Base-by-base conservation (phyloP, 64 coral and sea anemone species). In the Catalaphyllia jardinei region DNA sequence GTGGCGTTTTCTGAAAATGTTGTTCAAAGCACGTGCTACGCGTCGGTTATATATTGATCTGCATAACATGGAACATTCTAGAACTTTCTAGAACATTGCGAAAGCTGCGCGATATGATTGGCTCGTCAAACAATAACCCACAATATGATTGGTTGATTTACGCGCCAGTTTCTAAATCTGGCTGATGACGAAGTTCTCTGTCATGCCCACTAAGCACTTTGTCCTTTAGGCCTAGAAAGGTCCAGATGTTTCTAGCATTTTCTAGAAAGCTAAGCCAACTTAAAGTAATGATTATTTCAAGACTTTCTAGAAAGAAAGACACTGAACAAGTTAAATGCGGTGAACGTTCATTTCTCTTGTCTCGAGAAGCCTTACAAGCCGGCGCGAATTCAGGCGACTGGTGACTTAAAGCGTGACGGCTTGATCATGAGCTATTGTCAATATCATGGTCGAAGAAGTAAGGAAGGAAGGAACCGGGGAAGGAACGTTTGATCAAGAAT, bases 71-170 rank as follows among this genome's bases (percentile, higher is more conserved):
- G 94, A 92, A 92, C 69, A 75, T 96, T 92, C 94, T 96, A 82
- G 94, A 92, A 85, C 29, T 29, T 95, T 95, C 94, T 86, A 92
- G 94, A 96, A 86, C 51, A 78, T 77, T 65, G 24, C 29, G 31
- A n/a, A 79, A n/a, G 4, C 7, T 1, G 1, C 10, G 15, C 15
- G 3, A 50, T 86, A 51, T 89, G 65, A 96, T 96, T 96, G 94
- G 94, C 71, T 87, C 8, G 11, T 67, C 67, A 15, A 14, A 38
- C 83, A 31, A 71, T 49, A 15, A 12, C 29, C 39, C 79, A 17
- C 52, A 14, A 79, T 79, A 49, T 89, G 87, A 96, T 96, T 96
- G 94, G 94, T 78, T 29, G 2, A 88, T 35, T 62, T 62, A 38
- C 50, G 55, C 71, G 73, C 86, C 86, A 74, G 27, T 20, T 87